Evolutionary conservation across 1,140 invertebrate genomes (phyloP), one percentile per base, ranked within the genome.

Genomic region (Aplysia californica): DNA sequence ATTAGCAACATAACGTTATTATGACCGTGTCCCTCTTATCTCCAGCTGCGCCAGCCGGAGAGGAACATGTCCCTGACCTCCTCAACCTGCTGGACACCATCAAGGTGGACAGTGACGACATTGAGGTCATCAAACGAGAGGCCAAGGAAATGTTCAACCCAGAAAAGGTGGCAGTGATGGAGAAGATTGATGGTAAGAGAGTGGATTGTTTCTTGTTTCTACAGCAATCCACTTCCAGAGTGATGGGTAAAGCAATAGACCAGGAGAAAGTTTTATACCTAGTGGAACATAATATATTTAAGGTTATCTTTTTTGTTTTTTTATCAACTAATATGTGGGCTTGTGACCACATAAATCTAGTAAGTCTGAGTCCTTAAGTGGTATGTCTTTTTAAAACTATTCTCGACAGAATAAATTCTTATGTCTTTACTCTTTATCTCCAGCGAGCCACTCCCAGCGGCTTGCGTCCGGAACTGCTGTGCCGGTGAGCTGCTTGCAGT

Each of bases 181-280:
- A 61, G 58, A 61, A 61, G 29, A 61, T 61, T 61, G 58, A 61
- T 61, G 58, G 58, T 61, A 29, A 61, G 58, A 61, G 6, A 50
- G 44, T 50, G 44, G 44, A 15, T n/a, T 50, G n/a, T 50, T 50
- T 15, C 10, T 15, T 10, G 10, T 15, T 50, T 50, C n/a, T 50
- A 50, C 10, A 15, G 44, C 44, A 50, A n/a, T 10, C 44, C n/a
- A 50, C 44, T 15, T 15, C 10, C 44, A 15, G 44, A n/a, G n/a
- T 15, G 10, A 50, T n/a, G n/a, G n/a, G 44, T 15, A 15, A n/a
- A 10, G n/a, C 10, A 50, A 50, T 15, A 50, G n/a, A 50, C 44
- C 44, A 50, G n/a, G 10, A 15, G 44, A 15, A 15, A n/a, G 44
- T 50, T 50, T 50, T 50, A 50, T 15, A 50, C n/a, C n/a, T 50